Conservation (phyloP, 2,888 invertebrate species). For the Pachydiplax longipennis region DNA sequence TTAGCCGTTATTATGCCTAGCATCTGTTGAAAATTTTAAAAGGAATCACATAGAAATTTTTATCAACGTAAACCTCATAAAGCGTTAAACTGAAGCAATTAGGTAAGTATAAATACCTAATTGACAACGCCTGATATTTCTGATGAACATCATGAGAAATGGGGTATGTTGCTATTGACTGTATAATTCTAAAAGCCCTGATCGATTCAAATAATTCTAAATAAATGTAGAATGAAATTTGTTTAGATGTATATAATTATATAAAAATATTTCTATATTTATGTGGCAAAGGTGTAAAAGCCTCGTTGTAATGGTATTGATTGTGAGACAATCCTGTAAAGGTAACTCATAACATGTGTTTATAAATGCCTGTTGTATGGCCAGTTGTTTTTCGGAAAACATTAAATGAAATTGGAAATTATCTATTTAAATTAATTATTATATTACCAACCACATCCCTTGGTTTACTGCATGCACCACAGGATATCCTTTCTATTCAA, state of each 20-base stretch:
- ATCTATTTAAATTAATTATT: not conserved
- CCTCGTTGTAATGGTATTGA: slow-evolving; percentile 40
- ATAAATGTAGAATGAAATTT: slow-evolving; percentile 30
- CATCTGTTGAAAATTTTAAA: not conserved
- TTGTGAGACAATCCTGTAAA: slow-evolving; percentile 26
- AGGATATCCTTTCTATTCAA: too few relatives aligned
- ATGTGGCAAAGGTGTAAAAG: slow-evolving; percentile 35
- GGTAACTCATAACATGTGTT: slow-evolving; percentile 37
- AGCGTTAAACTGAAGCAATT: not conserved
- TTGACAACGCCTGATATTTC: not conserved
- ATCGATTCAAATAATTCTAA: slow-evolving; percentile 24
- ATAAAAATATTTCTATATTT: slow-evolving; percentile 34
- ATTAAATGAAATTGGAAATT: slow-evolving; percentile 37
- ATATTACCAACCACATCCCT: too few relatives aligned
- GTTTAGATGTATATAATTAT: slow-evolving; percentile 21
- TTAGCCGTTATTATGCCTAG: not conserved
- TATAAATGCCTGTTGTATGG: slow-evolving; percentile 40
- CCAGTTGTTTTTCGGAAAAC: slow-evolving; percentile 28
- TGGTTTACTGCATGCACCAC: too few relatives aligned
- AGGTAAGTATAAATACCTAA: slow-evolving; percentile 4
- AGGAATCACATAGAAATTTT: not conserved
- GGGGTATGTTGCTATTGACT: slow-evolving; percentile 20
- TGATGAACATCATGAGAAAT: not conserved
- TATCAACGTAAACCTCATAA: not conserved
- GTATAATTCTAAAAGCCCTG: slow-evolving; percentile 34